Conservation (phyloP, 2,888 invertebrate genomes). For the Drosophila kokeensis region DNA sequence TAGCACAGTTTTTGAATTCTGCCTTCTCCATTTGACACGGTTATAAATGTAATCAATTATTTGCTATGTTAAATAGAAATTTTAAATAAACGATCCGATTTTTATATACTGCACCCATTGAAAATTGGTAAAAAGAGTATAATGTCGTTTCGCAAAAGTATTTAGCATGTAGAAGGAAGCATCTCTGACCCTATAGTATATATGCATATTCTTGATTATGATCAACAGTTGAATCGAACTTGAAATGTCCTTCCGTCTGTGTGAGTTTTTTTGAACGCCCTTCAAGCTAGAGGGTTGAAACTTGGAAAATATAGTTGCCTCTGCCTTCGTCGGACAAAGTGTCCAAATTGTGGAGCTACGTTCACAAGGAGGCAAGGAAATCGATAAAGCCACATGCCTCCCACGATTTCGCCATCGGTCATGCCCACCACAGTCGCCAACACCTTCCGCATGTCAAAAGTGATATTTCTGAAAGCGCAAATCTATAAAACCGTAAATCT, state of each 20-base stretch:
- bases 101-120: neutral
- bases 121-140: neutral
- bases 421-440: neutral
- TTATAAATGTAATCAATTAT: neutral
- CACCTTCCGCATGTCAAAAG: neutral
- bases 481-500: no score
- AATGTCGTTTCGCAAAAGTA: neutral
- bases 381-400: neutral
- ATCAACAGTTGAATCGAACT: neutral
- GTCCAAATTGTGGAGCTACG: neutral
- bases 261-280: neutral
- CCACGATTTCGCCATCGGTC: neutral
- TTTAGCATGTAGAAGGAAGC: neutral
- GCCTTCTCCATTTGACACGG: slow-evolving; percentile 3
- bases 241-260: neutral
- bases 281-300: neutral
- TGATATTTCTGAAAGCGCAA: neutral
- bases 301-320: neutral
- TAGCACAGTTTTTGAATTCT: neutral
- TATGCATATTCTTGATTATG: neutral
- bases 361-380: neutral
- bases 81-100: neutral
- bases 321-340: neutral
- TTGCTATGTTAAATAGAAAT: neutral
- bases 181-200: neutral